Base-by-base conservation (phyloP, 2,888 invertebrate species). In the Dolichopus griseipennis region DNA sequence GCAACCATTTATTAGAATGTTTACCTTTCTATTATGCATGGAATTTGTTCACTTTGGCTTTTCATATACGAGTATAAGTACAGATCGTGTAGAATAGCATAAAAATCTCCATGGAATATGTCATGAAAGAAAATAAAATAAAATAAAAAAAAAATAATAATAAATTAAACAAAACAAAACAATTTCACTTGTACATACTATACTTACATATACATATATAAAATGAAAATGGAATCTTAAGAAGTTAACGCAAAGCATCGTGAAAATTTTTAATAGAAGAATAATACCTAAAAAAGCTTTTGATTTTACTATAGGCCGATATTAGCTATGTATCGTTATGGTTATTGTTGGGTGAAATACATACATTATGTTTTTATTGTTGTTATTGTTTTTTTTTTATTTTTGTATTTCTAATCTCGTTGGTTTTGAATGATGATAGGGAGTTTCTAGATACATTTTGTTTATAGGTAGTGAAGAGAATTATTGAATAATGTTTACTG, bases 211-310 rank as follows among this genome's bases (percentile, higher is more conserved):
- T n/a, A n/a, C n/a, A n/a, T n/a, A n/a, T n/a, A n/a, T n/a, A n/a
- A n/a, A 6, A 52, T 52, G 52, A 52, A 18, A 12, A 52, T 52
- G 52, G 52, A 52, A 52, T 52, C 18, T 52, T 52, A 52, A 52
- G 52, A n/a, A 52, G n/a, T 52, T 52, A 52, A 52, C 52, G 52
- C 52, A 52, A 52, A 52, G 52, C 52, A 52, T 52, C 52, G 52
- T 52, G 52, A 52, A 52, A 52, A 52, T 52, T 52, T n/a, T 18
- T 37, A 52, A 52, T 52, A 37, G 37, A 37, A 27, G 27, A 27
- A 27, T 27, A 27, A 27, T 27, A 27, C 5, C 27, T 27, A 52
- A 18, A 43, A 43, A 52, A 52, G 5, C n/a, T 52, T 52, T 18
- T 12, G 52, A 52, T 52, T 52, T 52, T 18, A 12, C 15, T 52